Percentiles rank a stretch among this genome's conserved stretches.
Evolutionary conservation across 1,140 invertebrate species (phyloP).

Genomic region (Euschistus heros): DNA sequence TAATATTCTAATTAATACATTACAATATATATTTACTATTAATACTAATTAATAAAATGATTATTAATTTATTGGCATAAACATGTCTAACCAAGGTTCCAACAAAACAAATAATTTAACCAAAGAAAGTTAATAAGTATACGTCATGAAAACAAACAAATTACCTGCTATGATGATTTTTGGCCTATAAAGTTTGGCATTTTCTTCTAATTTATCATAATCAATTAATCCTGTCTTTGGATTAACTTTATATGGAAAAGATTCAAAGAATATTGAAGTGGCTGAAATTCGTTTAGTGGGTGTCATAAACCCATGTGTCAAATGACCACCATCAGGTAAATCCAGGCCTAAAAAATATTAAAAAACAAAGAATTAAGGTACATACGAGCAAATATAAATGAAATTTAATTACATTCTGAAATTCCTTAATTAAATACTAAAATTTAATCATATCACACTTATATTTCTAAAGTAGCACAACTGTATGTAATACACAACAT

Average conservation of each 20-base stretch:
- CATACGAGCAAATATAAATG: too few species aligned
- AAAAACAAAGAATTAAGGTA: background rate
- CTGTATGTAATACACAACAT: too few species aligned
- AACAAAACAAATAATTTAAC: too few species aligned
- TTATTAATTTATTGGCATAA: too few species aligned
- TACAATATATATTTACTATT: background rate
- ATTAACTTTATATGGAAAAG: conserved; percentile 93
- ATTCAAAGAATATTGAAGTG: conserved; percentile 96
- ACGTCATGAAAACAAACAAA: background rate
- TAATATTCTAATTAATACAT: too few species aligned
- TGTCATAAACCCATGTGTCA: conserved; percentile 91
- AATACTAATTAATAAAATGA: background rate
- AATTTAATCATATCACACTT: too few species aligned
- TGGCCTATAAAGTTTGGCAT: conserved; percentile 80
- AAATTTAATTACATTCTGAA: too few species aligned
- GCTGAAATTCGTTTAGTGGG: conserved; percentile 87
- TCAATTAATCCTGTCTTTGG: conserved; percentile 82
- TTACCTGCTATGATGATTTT: conserved; percentile 80
- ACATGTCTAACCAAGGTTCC: too few species aligned
- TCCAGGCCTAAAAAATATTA: conserved; percentile 55
- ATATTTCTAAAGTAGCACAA: too few species aligned
- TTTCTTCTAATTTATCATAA: conserved; percentile 76
- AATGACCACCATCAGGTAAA: conserved; percentile 92
- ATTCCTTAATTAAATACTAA: too few species aligned
- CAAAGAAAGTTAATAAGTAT: background rate